A percentile compares a stretch with the other conserved stretches of the same genome.
Conservation (phyloP, 2,797 vertebrate species). For the Karalla daura region DNA sequence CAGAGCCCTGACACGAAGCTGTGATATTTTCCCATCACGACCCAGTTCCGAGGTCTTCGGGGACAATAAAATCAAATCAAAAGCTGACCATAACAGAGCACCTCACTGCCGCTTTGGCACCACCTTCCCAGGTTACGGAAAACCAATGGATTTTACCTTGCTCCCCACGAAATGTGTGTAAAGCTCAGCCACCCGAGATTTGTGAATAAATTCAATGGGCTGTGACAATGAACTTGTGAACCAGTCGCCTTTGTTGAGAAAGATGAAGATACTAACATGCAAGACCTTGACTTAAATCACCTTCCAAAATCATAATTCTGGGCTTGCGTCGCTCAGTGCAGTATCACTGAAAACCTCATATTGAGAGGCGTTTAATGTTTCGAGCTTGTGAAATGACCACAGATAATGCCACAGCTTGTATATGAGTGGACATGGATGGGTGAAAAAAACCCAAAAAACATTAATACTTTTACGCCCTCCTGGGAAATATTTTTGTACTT, state of each 20-base stretch:
- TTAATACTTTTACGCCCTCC: too few species aligned
- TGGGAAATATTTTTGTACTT: too few species aligned
- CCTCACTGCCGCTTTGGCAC: background rate
- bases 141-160: background rate
- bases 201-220: background rate
- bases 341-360: conserved; percentile 21
- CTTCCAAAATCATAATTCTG: too few species aligned
- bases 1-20: background rate
- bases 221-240: background rate
- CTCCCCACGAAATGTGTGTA: background rate
- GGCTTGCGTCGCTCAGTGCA: too few species aligned
- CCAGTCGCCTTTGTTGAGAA: background rate
- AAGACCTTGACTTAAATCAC: background rate
- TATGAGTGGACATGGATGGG: too few species aligned
- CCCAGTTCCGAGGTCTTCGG: background rate
- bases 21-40: background rate
- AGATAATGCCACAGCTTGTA: too few species aligned
- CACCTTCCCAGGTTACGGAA: background rate
- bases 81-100: background rate
- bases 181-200: background rate
- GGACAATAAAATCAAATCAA: background rate
- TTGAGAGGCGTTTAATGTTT: too few species aligned
- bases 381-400: too few species aligned
- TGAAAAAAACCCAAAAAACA: too few species aligned
- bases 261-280: too few species aligned